Conservation (phyloP, 2,888 invertebrate genomes). For the Archips xylosteana region DNA sequence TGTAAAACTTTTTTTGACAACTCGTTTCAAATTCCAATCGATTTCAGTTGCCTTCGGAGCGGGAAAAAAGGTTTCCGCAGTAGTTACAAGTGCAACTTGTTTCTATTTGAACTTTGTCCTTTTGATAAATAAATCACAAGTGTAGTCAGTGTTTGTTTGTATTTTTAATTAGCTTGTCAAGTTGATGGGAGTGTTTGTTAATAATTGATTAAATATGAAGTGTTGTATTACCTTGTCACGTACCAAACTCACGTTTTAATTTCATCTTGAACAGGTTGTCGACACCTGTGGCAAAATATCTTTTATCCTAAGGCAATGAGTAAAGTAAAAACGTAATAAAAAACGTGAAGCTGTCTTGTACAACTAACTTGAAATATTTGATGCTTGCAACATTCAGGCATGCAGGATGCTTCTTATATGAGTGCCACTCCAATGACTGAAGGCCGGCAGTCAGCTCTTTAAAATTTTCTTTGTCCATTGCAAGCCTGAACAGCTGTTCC, state of each 20-base stretch:
- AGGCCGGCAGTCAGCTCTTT: too few relatives aligned
- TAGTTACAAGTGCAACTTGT: neutral
- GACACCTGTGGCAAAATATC: slow-evolving; percentile 34
- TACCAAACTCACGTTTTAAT: slow-evolving; percentile 38
- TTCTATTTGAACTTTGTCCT: slow-evolving; percentile 48
- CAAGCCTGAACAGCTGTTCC: too few relatives aligned
- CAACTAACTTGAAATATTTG: too few relatives aligned
- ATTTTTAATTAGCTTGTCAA: slow-evolving; percentile 70
- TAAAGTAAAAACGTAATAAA: neutral
- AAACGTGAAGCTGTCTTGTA: neutral
- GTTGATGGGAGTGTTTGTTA: slow-evolving; percentile 52
- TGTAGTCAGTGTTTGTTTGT: slow-evolving; percentile 51
- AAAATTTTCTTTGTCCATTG: too few relatives aligned
- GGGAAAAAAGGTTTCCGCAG: slow-evolving; percentile 8
- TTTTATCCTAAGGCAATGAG: neutral
- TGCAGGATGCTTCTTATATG: too few relatives aligned
- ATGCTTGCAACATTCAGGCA: too few relatives aligned
- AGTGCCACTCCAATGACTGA: too few relatives aligned
- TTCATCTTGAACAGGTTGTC: slow-evolving; percentile 20
- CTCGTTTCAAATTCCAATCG: neutral
- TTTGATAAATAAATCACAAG: slow-evolving; percentile 55
- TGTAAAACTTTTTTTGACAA: neutral
- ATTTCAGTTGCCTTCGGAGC: neutral
- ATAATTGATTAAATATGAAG: slow-evolving; percentile 36
- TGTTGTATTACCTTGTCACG: slow-evolving; percentile 38